These are phyloP conservation scores for Campopleginae sp. DNA, from an alignment of 2,888 invertebrate species.

Conservation along the genomic window DNA sequence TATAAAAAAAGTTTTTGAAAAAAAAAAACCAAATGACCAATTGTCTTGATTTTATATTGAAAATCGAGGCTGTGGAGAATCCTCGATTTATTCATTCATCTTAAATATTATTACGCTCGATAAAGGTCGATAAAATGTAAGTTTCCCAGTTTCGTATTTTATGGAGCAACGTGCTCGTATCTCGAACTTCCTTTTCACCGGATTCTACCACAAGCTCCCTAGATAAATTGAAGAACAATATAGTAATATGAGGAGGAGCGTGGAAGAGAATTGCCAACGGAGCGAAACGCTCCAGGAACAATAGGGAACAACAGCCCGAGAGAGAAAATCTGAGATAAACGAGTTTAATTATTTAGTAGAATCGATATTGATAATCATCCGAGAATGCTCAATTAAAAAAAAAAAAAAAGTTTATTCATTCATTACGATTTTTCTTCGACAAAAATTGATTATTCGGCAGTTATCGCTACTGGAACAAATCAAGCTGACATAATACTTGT, in stretches of 20 bases:
- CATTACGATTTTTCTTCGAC: neutral
- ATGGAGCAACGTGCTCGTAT: slow-evolving; percentile 4
- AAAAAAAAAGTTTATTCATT: neutral
- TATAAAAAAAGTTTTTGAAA: too few relatives aligned
- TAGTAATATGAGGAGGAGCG: slow-evolving; percentile 24
- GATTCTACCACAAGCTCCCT: slow-evolving; percentile 5
- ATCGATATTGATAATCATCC: neutral
- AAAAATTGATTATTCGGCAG: neutral
- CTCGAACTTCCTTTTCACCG: slow-evolving; percentile 23
- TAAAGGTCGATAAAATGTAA: neutral
- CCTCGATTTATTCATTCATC: slow-evolving; percentile 26
- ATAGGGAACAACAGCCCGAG: slow-evolving; percentile 5
- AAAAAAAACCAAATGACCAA: too few relatives aligned
- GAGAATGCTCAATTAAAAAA: too few relatives aligned
- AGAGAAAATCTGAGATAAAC: slow-evolving; percentile 28
- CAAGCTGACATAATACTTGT: neutral
- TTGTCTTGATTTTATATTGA: neutral
- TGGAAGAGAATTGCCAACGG: neutral
- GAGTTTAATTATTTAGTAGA: neutral
- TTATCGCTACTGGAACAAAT: neutral
- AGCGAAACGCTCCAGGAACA: slow-evolving; percentile 10
- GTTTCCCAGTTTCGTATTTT: neutral
- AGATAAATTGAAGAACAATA: slow-evolving; percentile 58
- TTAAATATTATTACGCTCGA: slow-evolving; percentile 25
- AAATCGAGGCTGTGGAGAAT: neutral